Conservation (phyloP, 2,888 invertebrate species). For the Lypha dubia region DNA sequence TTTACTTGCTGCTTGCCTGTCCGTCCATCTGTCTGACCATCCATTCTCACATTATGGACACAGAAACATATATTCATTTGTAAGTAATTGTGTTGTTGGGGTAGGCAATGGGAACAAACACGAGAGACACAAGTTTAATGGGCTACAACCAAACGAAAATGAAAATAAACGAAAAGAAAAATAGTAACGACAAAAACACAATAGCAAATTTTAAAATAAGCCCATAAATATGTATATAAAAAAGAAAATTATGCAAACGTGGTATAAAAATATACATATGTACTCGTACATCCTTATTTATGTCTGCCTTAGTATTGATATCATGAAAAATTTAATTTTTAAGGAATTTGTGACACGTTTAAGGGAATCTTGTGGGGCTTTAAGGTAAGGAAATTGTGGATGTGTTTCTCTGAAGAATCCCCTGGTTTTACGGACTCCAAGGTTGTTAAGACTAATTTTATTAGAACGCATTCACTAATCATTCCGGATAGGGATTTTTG, state of each 20-base stretch:
- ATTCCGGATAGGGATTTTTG: too few species aligned
- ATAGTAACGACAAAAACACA: background rate
- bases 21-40: background rate
- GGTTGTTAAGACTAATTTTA: too few species aligned
- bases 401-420: too few species aligned
- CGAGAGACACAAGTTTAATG: conserved; percentile 61
- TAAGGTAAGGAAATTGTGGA: background rate
- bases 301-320: conserved; percentile 38
- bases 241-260: conserved; percentile 38
- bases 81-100: conserved; percentile 35
- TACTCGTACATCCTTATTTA: too few species aligned
- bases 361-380: conserved; percentile 35
- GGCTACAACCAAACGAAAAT: conserved; percentile 38
- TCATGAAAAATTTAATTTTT: conserved; percentile 3
- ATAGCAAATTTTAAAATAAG: conserved; percentile 40
- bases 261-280: background rate
- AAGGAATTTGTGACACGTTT: background rate
- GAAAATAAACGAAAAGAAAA: conserved; percentile 8
- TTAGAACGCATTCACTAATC: too few species aligned
- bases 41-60: conserved; percentile 36
- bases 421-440: too few species aligned
- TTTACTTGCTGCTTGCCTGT: conserved; percentile 5
- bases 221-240: conserved; percentile 2
- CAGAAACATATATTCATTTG: conserved; percentile 38
- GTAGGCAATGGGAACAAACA: conserved; percentile 72